These are phyloP conservation scores for Melanaphis sacchari DNA, from an alignment of 1,140 invertebrate species.

Conservation along the genomic window DNA sequence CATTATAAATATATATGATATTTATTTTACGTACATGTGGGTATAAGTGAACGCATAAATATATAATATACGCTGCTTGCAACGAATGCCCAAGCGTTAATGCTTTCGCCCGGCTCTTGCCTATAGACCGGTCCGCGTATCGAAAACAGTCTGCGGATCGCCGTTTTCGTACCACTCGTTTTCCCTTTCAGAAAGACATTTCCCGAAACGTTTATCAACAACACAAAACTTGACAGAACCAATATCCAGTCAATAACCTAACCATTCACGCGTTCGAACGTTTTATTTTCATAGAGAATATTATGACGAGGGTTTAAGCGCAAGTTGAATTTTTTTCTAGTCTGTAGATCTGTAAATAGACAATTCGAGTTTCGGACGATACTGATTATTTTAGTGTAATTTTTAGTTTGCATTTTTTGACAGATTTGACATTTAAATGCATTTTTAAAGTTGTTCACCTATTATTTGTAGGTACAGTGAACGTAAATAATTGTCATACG, in stretches of 20 bases:
- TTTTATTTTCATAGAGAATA: neutral
- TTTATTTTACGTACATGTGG: neutral
- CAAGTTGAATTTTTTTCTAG: too few species aligned
- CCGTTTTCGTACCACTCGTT: neutral
- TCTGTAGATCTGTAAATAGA: too few species aligned
- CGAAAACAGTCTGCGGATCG: neutral
- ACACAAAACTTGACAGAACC: neutral
- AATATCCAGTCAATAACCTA: neutral
- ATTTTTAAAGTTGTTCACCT: too few species aligned
- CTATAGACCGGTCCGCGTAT: neutral
- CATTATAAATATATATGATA: neutral
- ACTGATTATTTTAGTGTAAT: too few species aligned
- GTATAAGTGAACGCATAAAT: neutral
- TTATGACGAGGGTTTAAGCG: neutral
- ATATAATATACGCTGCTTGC: neutral
- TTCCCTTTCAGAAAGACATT: constrained; percentile 3
- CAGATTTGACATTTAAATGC: too few species aligned
- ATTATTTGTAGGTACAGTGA: too few species aligned
- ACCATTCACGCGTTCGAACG: neutral
- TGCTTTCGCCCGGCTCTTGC: constrained; percentile 15
- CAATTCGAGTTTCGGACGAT: too few species aligned
- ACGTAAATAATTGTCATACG: too few species aligned
- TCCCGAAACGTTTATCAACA: neutral
- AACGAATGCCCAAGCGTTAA: neutral
- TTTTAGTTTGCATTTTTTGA: too few species aligned